These are phyloP conservation scores for Oceanodroma leucorhoa DNA, from an alignment of 2,797 vertebrate species.

Conservation along the genomic window DNA sequence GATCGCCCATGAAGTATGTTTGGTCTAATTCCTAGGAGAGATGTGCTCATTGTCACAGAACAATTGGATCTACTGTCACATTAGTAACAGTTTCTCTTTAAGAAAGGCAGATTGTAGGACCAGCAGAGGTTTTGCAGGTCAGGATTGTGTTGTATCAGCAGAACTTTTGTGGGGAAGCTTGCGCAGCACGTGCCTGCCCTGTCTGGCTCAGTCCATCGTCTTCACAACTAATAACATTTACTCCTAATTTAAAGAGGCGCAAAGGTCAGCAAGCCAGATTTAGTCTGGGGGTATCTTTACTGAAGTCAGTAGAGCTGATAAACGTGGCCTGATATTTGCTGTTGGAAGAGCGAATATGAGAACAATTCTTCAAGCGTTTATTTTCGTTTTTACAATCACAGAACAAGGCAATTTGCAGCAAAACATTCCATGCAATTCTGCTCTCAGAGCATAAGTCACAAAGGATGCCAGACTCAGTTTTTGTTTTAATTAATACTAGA, in stretches of 20 bases:
- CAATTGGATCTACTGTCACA: background rate
- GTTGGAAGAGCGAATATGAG: background rate
- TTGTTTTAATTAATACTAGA: background rate
- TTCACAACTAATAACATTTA: constrained; percentile 50
- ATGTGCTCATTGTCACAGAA: background rate
- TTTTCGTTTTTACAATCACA: background rate
- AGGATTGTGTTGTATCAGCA: constrained; percentile 66
- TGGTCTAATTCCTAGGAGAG: background rate
- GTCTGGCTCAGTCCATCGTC: constrained; percentile 32
- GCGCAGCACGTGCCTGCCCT: constrained; percentile 53
- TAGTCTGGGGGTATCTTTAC: constrained; percentile 6
- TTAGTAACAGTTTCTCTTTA: constrained; percentile 40
- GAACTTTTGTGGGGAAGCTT: constrained; percentile 56
- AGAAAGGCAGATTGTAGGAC: constrained; percentile 27
- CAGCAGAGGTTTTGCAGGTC: constrained; percentile 45
- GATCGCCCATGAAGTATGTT: background rate
- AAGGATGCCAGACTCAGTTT: background rate
- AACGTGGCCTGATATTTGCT: background rate
- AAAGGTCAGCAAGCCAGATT: constrained; percentile 42
- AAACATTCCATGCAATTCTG: background rate
- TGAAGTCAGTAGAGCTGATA: background rate
- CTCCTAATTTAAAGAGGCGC: constrained; percentile 20
- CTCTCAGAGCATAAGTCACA: background rate
- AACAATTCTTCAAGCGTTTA: background rate
- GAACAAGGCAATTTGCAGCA: background rate